Percentiles rank a stretch among this genome's conserved stretches.
Conservation (phyloP, 1,140 invertebrate species). For the Drosophila ohnishii region DNA sequence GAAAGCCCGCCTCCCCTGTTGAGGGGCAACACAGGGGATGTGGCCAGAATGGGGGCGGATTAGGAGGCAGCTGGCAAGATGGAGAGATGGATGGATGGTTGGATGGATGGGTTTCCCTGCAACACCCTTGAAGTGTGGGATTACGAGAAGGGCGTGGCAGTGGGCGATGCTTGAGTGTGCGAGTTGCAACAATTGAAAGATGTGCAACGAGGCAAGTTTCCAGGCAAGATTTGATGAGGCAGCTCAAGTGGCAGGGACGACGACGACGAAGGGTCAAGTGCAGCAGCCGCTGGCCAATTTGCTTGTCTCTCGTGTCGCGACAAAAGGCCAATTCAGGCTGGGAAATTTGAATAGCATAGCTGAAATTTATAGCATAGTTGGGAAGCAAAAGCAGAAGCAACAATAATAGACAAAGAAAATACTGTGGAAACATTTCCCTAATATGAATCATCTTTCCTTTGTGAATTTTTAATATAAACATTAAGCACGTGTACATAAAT, state of each 20-base stretch:
- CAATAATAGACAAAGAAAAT: background rate
- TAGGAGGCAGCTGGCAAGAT: constrained; percentile 36
- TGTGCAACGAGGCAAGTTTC: constrained; percentile 40
- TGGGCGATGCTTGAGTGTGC: constrained; percentile 46
- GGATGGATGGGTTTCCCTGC: constrained; percentile 34
- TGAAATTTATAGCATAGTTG: constrained; percentile 12
- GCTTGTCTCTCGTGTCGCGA: constrained; percentile 45
- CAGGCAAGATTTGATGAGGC: constrained; percentile 71
- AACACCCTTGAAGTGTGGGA: constrained; percentile 58
- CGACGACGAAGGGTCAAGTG: constrained; percentile 64
- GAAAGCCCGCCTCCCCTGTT: background rate
- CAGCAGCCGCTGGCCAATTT: constrained; percentile 75
- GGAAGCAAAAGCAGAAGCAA: background rate
- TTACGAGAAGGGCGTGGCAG: constrained; percentile 20
- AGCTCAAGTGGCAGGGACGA: constrained; percentile 61
- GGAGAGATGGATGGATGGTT: constrained; percentile 12
- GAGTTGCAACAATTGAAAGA: constrained; percentile 65
- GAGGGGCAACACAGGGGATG: constrained; percentile 3
- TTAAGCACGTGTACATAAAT: background rate
- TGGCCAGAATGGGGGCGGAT: constrained; percentile 23
- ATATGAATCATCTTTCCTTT: background rate
- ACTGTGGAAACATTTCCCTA: background rate
- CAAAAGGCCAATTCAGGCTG: constrained; percentile 54
- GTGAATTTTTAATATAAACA: background rate
- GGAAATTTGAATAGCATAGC: constrained; percentile 21